Base-by-base conservation (phyloP, 2,888 invertebrate species). In the Nycteola revayana region DNA sequence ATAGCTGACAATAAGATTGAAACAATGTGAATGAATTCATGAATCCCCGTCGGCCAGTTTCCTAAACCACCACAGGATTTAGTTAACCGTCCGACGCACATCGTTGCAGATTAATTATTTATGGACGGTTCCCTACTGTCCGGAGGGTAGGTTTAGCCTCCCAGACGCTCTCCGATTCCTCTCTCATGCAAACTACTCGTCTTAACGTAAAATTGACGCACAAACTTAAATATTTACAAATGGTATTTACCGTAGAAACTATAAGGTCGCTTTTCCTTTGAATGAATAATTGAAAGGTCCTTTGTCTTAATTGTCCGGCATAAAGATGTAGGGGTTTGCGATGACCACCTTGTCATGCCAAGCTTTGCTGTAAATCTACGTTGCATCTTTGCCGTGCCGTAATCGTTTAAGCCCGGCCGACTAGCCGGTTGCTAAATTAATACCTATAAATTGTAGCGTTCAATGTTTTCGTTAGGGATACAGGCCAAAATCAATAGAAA, bases 321-420 rank as follows among this genome's bases (percentile, higher is more conserved):
- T 66, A 75, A 80, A 81, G 84, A 84, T 85, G 77, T 78, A 52
- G 73, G 83, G 85, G 75, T 64, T 82, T 79, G 79, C 75, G 82
- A 84, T 88, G 88, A 88, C 88, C 88, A 85, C 85, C 86, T 85
- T 85, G 86, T 85, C 86, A 85, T 78, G 85, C 75, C 75, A 52
- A 75, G 88, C 83, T 83, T 79, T 75, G 68, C 66, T 69, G 65
- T 78, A 84, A 85, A 83, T 81, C 88, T 84, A 81, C 85, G 80
- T 74, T 89, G 86, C 86, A 85, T 84, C 84, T 83, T 84, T 75
- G 83, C 75, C 69, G 64, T 61, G 60, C 65, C 58, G 59, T 86
- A 86, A 87, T 86, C 87, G 75, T 57, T 71, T 86, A 83, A 86
- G 85, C 75, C 67, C 60, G 64, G 61, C 65, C 57, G 58, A 43